Conservation (phyloP, 2,888 invertebrate genomes). For the Troilus luridus region DNA sequence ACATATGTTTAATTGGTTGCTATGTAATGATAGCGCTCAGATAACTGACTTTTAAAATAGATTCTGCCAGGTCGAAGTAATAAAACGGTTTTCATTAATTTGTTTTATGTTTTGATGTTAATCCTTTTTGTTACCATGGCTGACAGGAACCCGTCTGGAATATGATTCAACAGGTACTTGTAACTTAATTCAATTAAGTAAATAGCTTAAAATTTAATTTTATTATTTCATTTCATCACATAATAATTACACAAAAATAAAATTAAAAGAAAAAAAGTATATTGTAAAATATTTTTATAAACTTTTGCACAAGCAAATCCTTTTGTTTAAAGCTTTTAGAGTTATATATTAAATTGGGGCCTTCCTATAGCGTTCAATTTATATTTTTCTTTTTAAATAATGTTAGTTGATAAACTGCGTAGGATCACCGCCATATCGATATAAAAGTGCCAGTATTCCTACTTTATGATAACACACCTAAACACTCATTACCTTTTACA, state of each 20-base stretch:
- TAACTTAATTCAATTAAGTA: slow-evolving; percentile 33
- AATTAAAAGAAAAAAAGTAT: neutral
- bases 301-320: neutral
- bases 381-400: neutral
- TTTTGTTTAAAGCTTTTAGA: neutral
- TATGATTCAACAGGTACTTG: slow-evolving; percentile 65
- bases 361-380: neutral
- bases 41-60: neutral
- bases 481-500: neutral
- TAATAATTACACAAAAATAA: neutral
- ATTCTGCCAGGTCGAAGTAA: slow-evolving; percentile 29
- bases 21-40: neutral
- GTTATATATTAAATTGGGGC: neutral
- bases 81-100: slow-evolving; percentile 36
- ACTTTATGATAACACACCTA: neutral
- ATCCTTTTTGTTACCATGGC: slow-evolving; percentile 61
- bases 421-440: neutral
- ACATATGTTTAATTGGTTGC: neutral
- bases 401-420: neutral
- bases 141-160: slow-evolving; percentile 66
- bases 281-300: slow-evolving; percentile 2
- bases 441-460: neutral
- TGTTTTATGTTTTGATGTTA: slow-evolving; percentile 47
- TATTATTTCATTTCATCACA: slow-evolving; percentile 9
- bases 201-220: neutral